phyloP scores from a whole-genome alignment of 2,113 vertebrate genomes.

The Crocuta crocuta region DNA sequence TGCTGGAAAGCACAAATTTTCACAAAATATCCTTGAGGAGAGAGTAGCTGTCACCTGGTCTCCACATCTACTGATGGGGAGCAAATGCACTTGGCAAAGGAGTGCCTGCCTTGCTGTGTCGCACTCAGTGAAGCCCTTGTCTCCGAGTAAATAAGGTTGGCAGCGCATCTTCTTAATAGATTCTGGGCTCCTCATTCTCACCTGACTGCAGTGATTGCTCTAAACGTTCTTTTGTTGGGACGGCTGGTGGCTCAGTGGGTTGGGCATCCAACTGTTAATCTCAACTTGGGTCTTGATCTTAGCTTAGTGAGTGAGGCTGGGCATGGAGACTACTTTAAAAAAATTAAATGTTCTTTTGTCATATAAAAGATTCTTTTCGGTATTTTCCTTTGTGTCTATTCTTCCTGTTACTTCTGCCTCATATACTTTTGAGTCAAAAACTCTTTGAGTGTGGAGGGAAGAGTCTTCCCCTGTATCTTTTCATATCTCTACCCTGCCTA shows the following conservation, averaged over 20 bases:
- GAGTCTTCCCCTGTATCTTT: background rate
- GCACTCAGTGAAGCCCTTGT: fast-evolving
- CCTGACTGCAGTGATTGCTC: background rate
- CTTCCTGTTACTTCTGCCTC: background rate
- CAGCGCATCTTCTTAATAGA: background rate
- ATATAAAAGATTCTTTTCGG: background rate
- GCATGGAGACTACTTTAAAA: no score
- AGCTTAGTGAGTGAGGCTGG: no score
- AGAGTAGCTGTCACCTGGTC: background rate
- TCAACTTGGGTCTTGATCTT: no score
- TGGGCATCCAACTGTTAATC: no score
- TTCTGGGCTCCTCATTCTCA: background rate
- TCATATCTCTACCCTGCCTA: background rate
- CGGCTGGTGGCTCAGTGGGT: no score
- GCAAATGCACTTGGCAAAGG: background rate
- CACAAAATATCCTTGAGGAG: background rate
- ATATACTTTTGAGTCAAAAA: background rate
- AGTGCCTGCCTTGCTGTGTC: background rate
- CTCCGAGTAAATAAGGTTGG: background rate
- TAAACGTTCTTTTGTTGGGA: background rate
- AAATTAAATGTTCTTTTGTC: background rate
- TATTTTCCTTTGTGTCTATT: background rate
- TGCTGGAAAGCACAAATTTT: background rate
- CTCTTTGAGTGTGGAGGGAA: background rate
- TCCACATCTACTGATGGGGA: fast-evolving